A percentile compares a stretch with the other conserved stretches of the same genome.
These are phyloP conservation scores for Himalopsyche japonica DNA, from an alignment of 2,888 invertebrate species.

Conservation along the genomic window DNA sequence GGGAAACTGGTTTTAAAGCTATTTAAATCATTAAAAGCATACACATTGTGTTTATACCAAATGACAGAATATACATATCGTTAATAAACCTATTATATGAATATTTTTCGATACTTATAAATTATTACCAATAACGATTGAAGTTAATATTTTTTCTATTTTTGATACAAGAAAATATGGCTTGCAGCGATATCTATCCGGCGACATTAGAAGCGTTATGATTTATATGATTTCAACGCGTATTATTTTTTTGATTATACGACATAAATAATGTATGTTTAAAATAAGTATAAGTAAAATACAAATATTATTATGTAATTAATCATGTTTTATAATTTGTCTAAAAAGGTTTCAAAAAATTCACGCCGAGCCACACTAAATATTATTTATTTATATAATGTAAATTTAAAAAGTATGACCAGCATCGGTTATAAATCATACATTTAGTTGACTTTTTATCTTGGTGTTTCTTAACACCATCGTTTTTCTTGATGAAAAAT, in stretches of 20 bases:
- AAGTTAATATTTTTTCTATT: not conserved
- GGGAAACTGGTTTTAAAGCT: not conserved
- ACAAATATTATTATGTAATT: not conserved
- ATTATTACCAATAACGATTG: not conserved
- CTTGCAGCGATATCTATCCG: constrained; percentile 26
- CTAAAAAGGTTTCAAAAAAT: not conserved
- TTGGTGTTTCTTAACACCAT: too few relatives aligned
- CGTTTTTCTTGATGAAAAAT: too few relatives aligned
- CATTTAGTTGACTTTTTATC: too few relatives aligned
- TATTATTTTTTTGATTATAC: not conserved
- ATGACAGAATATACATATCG: not conserved
- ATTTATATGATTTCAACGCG: constrained; percentile 10
- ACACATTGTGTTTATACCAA: not conserved
- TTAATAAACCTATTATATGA: not conserved
- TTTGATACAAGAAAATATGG: constrained; percentile 2
- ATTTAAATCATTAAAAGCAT: not conserved
- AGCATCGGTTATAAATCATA: too few relatives aligned
- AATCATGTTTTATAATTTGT: not conserved
- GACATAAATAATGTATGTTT: not conserved
- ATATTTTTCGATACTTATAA: not conserved
- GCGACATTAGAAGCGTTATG: constrained; percentile 9
- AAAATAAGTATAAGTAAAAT: not conserved
- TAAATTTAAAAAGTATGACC: too few relatives aligned
- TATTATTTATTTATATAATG: too few relatives aligned
- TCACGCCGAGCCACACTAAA: too few relatives aligned